Evolutionary conservation across 2,888 invertebrate species (phyloP), one percentile per base, ranked within the genome.

Genomic region (Lasioglossum oenotherae): DNA sequence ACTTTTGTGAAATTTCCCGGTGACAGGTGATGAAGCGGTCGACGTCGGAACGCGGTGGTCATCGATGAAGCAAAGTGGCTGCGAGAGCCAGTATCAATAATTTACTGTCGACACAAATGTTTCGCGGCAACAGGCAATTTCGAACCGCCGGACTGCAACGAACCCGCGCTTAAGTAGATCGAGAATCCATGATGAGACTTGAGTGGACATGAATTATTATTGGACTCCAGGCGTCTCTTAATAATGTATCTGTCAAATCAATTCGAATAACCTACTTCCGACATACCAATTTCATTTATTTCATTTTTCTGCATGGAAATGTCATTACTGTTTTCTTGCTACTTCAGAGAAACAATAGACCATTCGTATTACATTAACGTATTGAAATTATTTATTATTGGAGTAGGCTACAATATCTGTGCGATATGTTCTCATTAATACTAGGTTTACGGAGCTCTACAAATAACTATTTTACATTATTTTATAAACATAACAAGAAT

Each of bases 1-100:
- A 67, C 77, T 53, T 69, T 81, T 81, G 67, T 41, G n/a, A 76
- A 84, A 84, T 81, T 86, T 86, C 76, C 38, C 35, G 49, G 19
- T 60, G 84, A 86, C 86, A 60, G 73, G n/a, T 78, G 74, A 76
- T 75, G 78, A 72, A 64, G 44, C 19, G 75, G 5, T 41, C 23
- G 64, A 10, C 44, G 64, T 27, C 19, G 12, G 27, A 57, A 78
- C 75, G 49, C 35, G 49, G 38, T 38, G 35, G 23, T 44, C 35
- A 4, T 38, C 23, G 38, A 69, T 49, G 49, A 78, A 49, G 67
- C 6, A 46, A 78, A 38, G 60, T 76, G 76, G 49, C 77, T 35
- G 14, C 53, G 53, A 53, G 74, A 80, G 60, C 71, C 69, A 46
- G 41, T 27, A 38, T 38, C 38, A 4, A 41, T 69, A 53, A 78